Percentiles rank a stretch among this genome's conserved stretches.
These are phyloP conservation scores for Phalacrocorax pelagicus DNA, from an alignment of 2,113 vertebrate species.

Conservation along the genomic window DNA sequence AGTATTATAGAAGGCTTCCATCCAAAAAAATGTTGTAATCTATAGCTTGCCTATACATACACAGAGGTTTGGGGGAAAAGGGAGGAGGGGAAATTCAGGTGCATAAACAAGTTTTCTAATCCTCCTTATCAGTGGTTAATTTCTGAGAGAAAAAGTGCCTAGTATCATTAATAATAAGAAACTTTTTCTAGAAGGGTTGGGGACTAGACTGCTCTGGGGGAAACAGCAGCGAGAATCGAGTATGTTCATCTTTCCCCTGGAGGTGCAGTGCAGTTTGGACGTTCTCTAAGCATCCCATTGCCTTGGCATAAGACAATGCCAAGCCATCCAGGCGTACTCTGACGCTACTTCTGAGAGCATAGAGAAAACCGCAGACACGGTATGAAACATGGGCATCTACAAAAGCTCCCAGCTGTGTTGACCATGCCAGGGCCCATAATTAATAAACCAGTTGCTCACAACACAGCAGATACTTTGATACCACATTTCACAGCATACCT, in stretches of 20 bases:
- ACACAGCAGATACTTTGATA: background rate
- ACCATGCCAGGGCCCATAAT: background rate
- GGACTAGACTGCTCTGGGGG: background rate
- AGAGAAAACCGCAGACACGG: background rate
- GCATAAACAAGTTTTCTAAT: background rate
- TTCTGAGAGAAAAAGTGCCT: background rate
- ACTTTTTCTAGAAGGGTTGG: background rate
- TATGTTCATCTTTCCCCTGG: background rate
- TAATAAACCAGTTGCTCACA: background rate
- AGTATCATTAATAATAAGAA: background rate
- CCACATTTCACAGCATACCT: background rate
- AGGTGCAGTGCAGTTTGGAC: background rate
- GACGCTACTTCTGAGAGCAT: fast-evolving
- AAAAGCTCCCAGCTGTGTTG: background rate
- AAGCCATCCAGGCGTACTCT: background rate
- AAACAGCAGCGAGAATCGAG: background rate
- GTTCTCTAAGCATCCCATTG: background rate
- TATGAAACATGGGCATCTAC: background rate
- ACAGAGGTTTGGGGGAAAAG: fast-evolving
- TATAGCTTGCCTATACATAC: background rate
- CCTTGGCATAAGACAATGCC: background rate
- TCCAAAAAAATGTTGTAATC: background rate
- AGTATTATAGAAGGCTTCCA: background rate
- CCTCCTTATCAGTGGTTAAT: background rate
- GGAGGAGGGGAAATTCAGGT: background rate